Evolutionary conservation across 1,140 invertebrate genomes (phyloP).

Genomic region (Rhopalosiphum maidis): DNA sequence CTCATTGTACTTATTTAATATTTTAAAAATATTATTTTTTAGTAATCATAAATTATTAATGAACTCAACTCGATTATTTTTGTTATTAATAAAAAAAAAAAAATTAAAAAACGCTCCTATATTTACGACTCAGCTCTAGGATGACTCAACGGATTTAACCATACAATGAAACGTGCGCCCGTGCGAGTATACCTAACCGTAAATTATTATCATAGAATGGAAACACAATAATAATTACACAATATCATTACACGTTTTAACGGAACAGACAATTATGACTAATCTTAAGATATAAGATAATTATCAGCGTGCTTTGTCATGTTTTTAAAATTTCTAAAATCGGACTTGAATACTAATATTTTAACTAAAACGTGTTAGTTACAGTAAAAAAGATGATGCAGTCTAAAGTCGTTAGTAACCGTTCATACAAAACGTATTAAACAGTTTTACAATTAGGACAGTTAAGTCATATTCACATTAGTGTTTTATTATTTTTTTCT

Average conservation of each 20-base stretch:
- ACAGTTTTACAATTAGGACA: background rate
- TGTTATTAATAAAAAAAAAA: background rate
- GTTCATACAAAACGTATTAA: background rate
- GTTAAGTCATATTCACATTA: background rate
- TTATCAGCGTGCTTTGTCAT: background rate
- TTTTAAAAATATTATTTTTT: conserved; percentile 20
- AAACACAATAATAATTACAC: background rate
- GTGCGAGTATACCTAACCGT: background rate
- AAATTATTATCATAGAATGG: background rate
- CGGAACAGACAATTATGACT: conserved; percentile 11
- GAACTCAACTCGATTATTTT: background rate
- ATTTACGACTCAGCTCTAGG: background rate
- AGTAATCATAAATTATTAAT: background rate
- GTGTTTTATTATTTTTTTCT: background rate
- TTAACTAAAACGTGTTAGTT: background rate
- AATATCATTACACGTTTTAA: conserved; percentile 10
- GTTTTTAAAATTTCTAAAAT: background rate
- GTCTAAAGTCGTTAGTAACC: background rate
- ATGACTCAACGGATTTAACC: conserved; percentile 18
- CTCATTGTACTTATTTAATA: background rate
- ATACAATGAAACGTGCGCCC: background rate
- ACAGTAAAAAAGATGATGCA: background rate
- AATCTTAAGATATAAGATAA: background rate
- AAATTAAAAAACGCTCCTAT: background rate
- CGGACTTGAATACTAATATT: background rate